These are phyloP conservation scores for Phania funesta DNA, from an alignment of 2,888 invertebrate species.

Conservation along the genomic window DNA sequence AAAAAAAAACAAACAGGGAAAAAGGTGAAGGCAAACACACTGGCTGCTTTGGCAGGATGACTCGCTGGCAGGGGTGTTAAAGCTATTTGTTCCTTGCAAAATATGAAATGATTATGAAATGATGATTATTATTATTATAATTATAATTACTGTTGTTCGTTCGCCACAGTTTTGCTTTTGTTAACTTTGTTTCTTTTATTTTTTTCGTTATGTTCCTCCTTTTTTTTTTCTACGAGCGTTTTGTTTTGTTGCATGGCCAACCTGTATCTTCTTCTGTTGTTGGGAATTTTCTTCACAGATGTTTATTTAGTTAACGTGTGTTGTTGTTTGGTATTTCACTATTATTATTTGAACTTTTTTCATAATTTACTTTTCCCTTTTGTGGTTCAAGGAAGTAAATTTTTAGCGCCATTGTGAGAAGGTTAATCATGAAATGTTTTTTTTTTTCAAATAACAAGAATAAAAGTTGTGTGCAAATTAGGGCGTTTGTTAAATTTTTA, in stretches of 20 bases:
- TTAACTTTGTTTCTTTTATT: conserved; percentile 31
- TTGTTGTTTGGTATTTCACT: conserved; percentile 66
- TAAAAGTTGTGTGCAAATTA: conserved; percentile 69
- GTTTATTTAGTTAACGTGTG: conserved; percentile 74
- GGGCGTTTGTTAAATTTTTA: conserved; percentile 72
- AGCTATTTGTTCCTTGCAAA: conserved; percentile 65
- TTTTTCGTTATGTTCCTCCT: conserved; percentile 18
- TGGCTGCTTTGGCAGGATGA: neutral
- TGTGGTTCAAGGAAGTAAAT: conserved; percentile 43
- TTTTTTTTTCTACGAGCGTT: conserved; percentile 36
- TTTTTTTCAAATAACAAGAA: neutral
- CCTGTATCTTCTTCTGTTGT: conserved; percentile 48
- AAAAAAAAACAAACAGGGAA: conserved; percentile 7
- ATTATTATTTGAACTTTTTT: conserved; percentile 41
- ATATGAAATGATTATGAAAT: conserved; percentile 76
- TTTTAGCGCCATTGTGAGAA: conserved; percentile 70
- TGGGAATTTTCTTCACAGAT: conserved; percentile 73
- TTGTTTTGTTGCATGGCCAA: conserved; percentile 27
- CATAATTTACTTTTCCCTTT: conserved; percentile 23
- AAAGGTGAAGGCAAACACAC: conserved; percentile 33
- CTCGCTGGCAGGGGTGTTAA: conserved; percentile 37
- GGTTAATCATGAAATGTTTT: conserved; percentile 72
- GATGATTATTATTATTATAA: conserved; percentile 78
- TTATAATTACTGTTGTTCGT: conserved; percentile 74
- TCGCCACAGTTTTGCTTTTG: conserved; percentile 62